Conservation (phyloP, 2,113 vertebrate genomes). For the Ursus arctos region DNA sequence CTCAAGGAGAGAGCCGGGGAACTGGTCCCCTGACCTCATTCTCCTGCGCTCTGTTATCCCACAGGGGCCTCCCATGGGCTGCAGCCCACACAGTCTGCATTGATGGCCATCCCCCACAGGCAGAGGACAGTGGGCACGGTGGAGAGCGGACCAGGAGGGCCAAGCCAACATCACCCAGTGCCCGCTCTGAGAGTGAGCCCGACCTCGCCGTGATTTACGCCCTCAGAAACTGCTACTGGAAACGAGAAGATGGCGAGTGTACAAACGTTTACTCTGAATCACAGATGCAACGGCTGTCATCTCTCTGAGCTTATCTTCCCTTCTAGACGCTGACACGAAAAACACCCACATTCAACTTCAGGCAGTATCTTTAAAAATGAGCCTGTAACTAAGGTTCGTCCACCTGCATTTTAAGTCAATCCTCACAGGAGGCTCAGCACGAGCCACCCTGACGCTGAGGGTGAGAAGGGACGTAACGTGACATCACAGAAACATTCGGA, state of each 20-base stretch:
- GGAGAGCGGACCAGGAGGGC: not conserved
- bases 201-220: not conserved
- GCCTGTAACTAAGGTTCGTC: not conserved
- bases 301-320: constrained; percentile 14
- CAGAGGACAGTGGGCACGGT: not conserved
- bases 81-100: not conserved
- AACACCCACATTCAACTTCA: constrained; percentile 51
- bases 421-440: not conserved
- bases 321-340: constrained; percentile 8
- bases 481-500: not conserved
- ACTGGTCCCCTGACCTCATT: not conserved
- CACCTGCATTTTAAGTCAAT: not conserved
- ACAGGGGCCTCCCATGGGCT: not conserved
- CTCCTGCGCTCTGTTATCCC: not conserved
- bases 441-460: not conserved
- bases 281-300: not conserved
- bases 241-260: not conserved
- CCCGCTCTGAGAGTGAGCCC: not conserved
- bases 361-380: not conserved
- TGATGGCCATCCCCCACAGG: not conserved
- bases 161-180: not conserved
- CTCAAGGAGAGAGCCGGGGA: not conserved
- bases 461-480: not conserved
- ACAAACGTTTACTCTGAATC: not conserved
- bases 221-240: not conserved